phyloP scores from a whole-genome alignment of 2,888 invertebrate genomes.

The Ypsolopha sequella region DNA sequence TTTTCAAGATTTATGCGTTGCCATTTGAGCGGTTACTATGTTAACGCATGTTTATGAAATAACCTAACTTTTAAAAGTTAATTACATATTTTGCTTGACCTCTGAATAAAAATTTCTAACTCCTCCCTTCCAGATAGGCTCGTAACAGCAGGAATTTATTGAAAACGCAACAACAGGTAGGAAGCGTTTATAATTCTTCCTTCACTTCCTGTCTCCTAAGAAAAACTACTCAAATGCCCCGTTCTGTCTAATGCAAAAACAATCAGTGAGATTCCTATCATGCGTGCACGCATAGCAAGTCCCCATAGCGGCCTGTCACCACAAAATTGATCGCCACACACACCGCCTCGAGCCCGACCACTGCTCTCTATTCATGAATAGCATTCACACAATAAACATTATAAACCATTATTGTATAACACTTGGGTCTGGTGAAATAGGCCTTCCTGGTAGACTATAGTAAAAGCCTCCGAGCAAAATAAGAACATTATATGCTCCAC shows the following conservation, averaged over 20 bases:
- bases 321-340: slow-evolving; percentile 7
- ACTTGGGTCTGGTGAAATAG: not conserved
- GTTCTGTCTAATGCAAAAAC: not conserved
- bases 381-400: not conserved
- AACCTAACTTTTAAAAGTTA: too few species aligned
- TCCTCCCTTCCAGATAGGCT: too few species aligned
- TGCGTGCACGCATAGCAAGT: not conserved
- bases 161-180: too few species aligned
- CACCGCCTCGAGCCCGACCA: slow-evolving; percentile 3
- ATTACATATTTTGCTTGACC: too few species aligned
- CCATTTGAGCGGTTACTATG: too few species aligned
- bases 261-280: not conserved
- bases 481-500: not conserved
- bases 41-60: too few species aligned
- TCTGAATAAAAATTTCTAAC: too few species aligned
- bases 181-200: too few species aligned
- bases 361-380: slow-evolving; percentile 7
- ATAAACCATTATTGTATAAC: not conserved
- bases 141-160: too few species aligned
- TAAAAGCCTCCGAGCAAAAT: not conserved
- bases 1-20: too few species aligned
- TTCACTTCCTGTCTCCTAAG: too few species aligned
- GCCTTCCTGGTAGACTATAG: not conserved
- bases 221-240: too few species aligned
- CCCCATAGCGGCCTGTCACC: not conserved